Evolutionary conservation across 2,113 vertebrate genomes (phyloP), one percentile per base, ranked within the genome.

Genomic region (Dissostichus mawsoni): DNA sequence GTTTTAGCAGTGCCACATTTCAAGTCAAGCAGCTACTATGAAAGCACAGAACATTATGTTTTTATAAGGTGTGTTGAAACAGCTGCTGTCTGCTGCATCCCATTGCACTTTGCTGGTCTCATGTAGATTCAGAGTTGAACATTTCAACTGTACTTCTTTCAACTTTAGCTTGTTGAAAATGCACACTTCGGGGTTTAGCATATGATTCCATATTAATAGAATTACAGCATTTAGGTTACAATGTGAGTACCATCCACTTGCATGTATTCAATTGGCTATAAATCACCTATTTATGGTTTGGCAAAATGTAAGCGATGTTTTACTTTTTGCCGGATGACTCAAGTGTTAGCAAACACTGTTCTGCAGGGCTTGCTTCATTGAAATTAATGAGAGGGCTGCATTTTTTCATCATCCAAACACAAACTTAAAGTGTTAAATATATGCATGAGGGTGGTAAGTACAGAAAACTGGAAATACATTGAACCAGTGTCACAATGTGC

Each of bases 11-110:
- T 1, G 59, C 3, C 11, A 53, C 55, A 80, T 80, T 70, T 59
- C 53, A 8, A 67, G 47, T 9, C 4, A 17, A 78, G 50, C 57
- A 77, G 50, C 1, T 18, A 65, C 10, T 9, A 11, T 52, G 52
- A 74, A 58, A 55, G 51, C 57, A 56, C 11, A 16, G 64, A 56
- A 72, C 33, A 7, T 69, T 47, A 44, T 58, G 36, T 44, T 52
- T n/a, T 41, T 36, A 33, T 17, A 41, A 8, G 48, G 11, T 18
- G 6, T 72, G 48, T 57, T 76, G 61, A 74, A 69, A 78, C 75
- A 51, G 52, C 44, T 71, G 29, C 53, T 44, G 62, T 51, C 7
- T 9, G 36, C 12, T 53, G 41, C 20, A 17, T 3, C 53, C 7
- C 9, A 16, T 29, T 69, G n/a, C 13, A 16, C 17, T 6, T 8